Evolutionary conservation across 2,797 vertebrate species (phyloP).

Genomic region (Otus scops): DNA sequence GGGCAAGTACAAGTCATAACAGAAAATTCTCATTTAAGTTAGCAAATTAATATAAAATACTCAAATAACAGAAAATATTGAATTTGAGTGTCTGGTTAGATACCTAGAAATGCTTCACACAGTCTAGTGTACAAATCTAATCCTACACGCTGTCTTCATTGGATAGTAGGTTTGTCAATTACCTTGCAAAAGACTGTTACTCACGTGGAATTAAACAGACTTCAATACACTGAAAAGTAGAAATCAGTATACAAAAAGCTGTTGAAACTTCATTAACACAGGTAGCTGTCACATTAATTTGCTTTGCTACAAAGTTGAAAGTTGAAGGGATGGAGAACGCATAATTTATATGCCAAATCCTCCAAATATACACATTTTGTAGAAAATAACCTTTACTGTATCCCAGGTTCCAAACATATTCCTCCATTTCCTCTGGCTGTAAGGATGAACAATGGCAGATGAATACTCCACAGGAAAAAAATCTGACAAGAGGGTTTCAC

Average conservation of each 20-base stretch:
- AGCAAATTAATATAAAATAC: background rate
- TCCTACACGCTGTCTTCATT: background rate
- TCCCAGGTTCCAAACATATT: background rate
- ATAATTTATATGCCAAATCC: background rate
- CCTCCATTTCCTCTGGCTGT: background rate
- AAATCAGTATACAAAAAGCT: background rate
- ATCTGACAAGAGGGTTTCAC: background rate
- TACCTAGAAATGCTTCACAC: background rate
- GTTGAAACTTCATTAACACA: background rate
- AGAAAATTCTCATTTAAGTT: background rate
- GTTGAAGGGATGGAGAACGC: background rate
- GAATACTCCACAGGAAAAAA: background rate
- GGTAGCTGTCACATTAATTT: background rate
- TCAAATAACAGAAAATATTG: background rate
- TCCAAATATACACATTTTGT: background rate
- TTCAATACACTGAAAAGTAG: background rate
- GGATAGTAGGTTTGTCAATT: background rate
- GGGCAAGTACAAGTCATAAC: background rate
- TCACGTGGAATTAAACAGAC: background rate
- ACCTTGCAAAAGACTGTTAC: background rate
- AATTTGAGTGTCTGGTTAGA: background rate
- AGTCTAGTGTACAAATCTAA: background rate
- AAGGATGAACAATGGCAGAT: background rate
- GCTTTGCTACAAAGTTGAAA: background rate
- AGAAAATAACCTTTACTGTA: background rate